A percentile compares a stretch with the other conserved stretches of the same genome.
phyloP scores from a whole-genome alignment of 2,113 vertebrate genomes.

The Halcyon malimbica region DNA sequence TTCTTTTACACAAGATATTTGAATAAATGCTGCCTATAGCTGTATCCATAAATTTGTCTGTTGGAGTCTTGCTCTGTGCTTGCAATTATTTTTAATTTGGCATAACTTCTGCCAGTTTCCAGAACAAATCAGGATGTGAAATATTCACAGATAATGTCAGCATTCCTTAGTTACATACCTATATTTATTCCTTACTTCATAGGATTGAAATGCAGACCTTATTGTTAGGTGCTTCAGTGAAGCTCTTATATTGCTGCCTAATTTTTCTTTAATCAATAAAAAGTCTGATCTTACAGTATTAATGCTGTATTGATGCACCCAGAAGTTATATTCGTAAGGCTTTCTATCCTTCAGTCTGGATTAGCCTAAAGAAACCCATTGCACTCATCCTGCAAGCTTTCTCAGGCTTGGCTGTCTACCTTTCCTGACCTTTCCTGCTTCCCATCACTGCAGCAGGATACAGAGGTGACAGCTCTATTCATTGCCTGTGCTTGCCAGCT shows the following conservation, averaged over 20 bases:
- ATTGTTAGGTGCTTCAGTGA: neutral
- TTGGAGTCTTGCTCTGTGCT: neutral
- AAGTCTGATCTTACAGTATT: neutral
- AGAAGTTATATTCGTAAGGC: neutral
- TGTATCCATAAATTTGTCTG: neutral
- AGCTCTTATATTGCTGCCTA: neutral
- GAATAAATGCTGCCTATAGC: neutral
- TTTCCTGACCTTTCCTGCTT: neutral
- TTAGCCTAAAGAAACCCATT: neutral
- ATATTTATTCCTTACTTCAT: neutral
- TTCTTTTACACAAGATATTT: neutral
- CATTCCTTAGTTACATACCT: neutral
- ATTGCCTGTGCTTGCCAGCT: neutral
- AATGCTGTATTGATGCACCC: neutral
- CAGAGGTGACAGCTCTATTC: accelerated
- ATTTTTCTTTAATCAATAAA: neutral
- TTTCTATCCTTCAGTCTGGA: neutral
- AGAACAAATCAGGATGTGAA: slow-evolving; percentile 4
- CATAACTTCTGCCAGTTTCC: neutral
- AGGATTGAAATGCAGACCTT: neutral
- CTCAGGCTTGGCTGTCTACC: neutral
- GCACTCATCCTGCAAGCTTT: neutral
- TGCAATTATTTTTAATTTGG: neutral
- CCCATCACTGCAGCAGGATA: accelerated
- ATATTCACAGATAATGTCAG: neutral